Evolutionary conservation across 1,140 invertebrate genomes (phyloP).

Genomic region (Anoplolepis gracilipes): DNA sequence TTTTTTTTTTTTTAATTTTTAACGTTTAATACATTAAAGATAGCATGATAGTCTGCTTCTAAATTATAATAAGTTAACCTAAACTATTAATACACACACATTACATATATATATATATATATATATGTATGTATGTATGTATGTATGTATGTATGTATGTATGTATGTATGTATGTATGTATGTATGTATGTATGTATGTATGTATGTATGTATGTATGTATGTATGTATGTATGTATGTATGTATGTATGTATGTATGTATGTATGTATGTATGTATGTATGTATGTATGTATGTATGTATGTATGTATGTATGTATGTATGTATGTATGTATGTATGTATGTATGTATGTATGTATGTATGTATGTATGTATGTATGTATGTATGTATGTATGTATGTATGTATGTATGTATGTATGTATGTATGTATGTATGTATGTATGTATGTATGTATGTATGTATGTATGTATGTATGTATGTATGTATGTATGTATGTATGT

Average conservation of each 20-base stretch:
- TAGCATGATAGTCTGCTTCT: constrained; percentile 17
- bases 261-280: too few relatives aligned
- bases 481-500: background rate
- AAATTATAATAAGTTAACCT: background rate
- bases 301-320: too few relatives aligned
- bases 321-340: background rate
- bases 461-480: too few relatives aligned
- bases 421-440: background rate
- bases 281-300: background rate
- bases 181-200: background rate
- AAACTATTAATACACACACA: background rate
- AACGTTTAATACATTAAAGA: background rate
- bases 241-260: background rate
- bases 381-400: background rate
- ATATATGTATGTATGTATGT: too few relatives aligned
- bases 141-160: background rate
- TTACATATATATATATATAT: background rate
- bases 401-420: too few relatives aligned
- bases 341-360: too few relatives aligned
- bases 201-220: too few relatives aligned
- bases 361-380: too few relatives aligned
- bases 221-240: too few relatives aligned
- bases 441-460: too few relatives aligned
- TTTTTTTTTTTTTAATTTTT: background rate
- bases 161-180: too few relatives aligned